phyloP scores from a whole-genome alignment of 2,888 invertebrate species.

The Julus scanicus region DNA sequence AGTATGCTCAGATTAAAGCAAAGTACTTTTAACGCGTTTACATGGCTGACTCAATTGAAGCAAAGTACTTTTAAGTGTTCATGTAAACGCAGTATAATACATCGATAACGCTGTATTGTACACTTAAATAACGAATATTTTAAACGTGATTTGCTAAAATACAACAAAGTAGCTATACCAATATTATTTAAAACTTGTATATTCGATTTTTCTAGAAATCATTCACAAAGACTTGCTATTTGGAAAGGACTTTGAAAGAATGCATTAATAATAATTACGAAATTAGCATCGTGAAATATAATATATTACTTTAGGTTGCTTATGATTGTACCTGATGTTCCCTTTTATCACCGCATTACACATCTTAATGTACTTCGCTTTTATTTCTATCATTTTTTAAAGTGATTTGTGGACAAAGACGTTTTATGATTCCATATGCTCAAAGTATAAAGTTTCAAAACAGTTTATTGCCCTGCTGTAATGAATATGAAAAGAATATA shows the following conservation, averaged over 20 bases:
- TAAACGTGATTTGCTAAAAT: too few relatives aligned
- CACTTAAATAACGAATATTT: too few relatives aligned
- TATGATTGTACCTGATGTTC: not conserved
- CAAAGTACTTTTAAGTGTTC: too few relatives aligned
- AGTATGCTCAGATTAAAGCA: too few relatives aligned
- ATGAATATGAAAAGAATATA: constrained; percentile 2
- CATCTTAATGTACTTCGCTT: not conserved
- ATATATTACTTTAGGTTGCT: not conserved
- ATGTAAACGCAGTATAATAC: too few relatives aligned
- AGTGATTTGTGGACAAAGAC: not conserved
- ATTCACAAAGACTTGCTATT: too few relatives aligned
- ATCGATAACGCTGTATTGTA: too few relatives aligned
- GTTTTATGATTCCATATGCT: not conserved
- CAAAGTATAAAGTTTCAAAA: not conserved
- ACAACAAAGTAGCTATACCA: too few relatives aligned
- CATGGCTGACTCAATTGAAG: too few relatives aligned
- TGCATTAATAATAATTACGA: not conserved
- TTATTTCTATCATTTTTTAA: not conserved
- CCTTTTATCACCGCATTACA: not conserved
- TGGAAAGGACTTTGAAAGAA: not conserved
- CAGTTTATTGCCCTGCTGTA: not conserved
- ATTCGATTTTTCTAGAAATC: too few relatives aligned
- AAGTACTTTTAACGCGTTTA: too few relatives aligned
- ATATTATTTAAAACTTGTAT: too few relatives aligned
- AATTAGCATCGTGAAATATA: not conserved